These are phyloP conservation scores for Abrostola triplasia DNA, from an alignment of 2,888 invertebrate genomes.

Conservation along the genomic window DNA sequence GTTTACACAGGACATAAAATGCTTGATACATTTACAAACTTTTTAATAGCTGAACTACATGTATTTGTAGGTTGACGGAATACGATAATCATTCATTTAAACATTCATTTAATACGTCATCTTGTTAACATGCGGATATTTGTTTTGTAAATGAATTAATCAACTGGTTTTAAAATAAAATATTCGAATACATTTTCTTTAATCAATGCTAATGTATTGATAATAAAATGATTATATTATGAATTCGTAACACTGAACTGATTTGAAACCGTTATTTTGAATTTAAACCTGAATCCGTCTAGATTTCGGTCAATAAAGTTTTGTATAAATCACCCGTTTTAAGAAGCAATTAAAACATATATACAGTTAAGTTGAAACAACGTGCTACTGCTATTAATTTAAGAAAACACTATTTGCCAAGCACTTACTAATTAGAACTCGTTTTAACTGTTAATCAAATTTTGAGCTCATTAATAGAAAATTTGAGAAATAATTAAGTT, in stretches of 20 bases:
- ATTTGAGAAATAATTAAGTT: constrained; percentile 34
- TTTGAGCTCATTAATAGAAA: too few relatives aligned
- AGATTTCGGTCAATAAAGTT: constrained; percentile 35
- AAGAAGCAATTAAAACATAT: constrained; percentile 30
- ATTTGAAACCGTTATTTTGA: constrained; percentile 28
- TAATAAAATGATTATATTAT: constrained; percentile 55
- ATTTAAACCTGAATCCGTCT: constrained; percentile 34
- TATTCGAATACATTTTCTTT: constrained; percentile 49
- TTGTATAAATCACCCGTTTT: constrained; percentile 38
- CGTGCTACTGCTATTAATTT: constrained; percentile 6
- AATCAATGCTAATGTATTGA: constrained; percentile 64
- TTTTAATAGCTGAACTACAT: constrained; percentile 18
- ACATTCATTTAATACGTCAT: constrained; percentile 8
- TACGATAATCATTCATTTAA: neutral
- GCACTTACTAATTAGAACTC: neutral
- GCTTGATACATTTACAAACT: constrained; percentile 6
- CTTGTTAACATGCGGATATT: constrained; percentile 46
- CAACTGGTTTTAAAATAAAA: constrained; percentile 37
- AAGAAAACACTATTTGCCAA: constrained; percentile 1
- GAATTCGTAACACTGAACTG: constrained; percentile 37
- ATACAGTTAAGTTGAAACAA: constrained; percentile 20
- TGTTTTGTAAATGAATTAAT: constrained; percentile 30
- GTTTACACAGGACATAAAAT: constrained; percentile 14
- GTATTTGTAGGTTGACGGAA: neutral
- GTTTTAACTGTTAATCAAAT: too few relatives aligned